Evolutionary conservation across 2,797 vertebrate genomes (phyloP), one percentile per base, ranked within the genome.

Genomic region (Sylvia borin): DNA sequence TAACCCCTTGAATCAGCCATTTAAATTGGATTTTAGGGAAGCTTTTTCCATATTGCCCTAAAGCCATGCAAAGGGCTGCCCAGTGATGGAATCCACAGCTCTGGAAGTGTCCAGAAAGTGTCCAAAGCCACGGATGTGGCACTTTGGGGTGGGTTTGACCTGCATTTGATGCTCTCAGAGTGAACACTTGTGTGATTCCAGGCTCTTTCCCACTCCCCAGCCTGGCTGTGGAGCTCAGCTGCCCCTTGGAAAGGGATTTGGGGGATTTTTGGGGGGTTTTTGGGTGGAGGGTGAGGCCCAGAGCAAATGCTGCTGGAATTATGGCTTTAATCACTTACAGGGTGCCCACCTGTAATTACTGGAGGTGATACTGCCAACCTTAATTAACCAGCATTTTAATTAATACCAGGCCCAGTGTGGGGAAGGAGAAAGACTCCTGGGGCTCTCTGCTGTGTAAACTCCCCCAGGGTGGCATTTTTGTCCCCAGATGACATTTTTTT

Each of bases 371-470:
- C 34, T 68, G 71, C 47, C 60, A 16, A 57, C 90, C 88, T 88
- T 91, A 81, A 95, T 95, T 95, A 95, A 72, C 75, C 62, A 65
- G 70, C 50, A 22, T 57, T 90, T 93, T 90, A 95, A 80, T 78
- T 93, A 92, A 84, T 32, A 14, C 32, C 88, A 54, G 34, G 64
- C 90, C 53, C 87, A 77, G 55, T 65, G n/a, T 57, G 58, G 54
- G 78, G 76, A 85, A 16, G 65, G 54, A 61, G 42, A 38, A 9
- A 75, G 57, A 12, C 42, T 74, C 62, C 26, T 53, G 32, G 2
- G 26, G 27, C 3, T 32, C 42, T 87, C 71, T 83, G 62, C 2
- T 51, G 11, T 58, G 55, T 55, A 7, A 76, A 74, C 21, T 16
- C n/a, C 50, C 20, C 7, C 13, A 27, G 24, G 7, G 0, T 57